phyloP scores from a whole-genome alignment of 2,797 vertebrate species.

The Melanotaenia pygmaea region DNA sequence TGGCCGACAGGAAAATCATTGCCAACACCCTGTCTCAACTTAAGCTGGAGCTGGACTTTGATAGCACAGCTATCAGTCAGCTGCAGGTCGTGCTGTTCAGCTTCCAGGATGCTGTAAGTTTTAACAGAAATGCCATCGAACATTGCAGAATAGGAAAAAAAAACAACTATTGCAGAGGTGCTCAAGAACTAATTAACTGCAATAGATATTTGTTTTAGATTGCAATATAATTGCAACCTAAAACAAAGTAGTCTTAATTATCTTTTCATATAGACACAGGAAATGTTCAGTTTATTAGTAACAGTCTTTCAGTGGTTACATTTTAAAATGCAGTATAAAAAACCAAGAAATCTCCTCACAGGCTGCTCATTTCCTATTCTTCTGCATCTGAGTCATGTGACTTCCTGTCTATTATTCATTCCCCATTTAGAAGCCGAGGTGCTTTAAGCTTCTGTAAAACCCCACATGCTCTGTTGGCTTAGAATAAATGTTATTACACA shows the following conservation, averaged over 20 bases:
- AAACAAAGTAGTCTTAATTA: background rate
- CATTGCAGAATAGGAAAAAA: background rate
- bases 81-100: conserved; percentile 96
- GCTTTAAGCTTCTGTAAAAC: conserved; percentile 19
- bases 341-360: background rate
- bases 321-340: background rate
- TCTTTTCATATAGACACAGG: background rate
- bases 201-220: background rate
- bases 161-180: background rate
- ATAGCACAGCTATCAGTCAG: conserved; percentile 96
- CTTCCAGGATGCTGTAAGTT: conserved; percentile 97
- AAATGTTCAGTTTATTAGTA: background rate
- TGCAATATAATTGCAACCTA: background rate
- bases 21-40: conserved; percentile 92
- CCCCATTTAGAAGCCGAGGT: conserved; percentile 14
- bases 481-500: conserved; percentile 34
- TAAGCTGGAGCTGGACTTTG: conserved; percentile 96
- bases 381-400: conserved; percentile 13
- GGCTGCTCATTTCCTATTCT: conserved; percentile 7
- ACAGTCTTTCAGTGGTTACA: background rate
- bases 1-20: conserved; percentile 97
- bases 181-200: background rate
- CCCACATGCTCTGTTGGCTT: conserved; percentile 28
- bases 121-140: background rate
- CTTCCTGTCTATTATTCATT: conserved; percentile 20